phyloP scores from a whole-genome alignment of 2,113 vertebrate genomes.

The Colossoma macropomum region DNA sequence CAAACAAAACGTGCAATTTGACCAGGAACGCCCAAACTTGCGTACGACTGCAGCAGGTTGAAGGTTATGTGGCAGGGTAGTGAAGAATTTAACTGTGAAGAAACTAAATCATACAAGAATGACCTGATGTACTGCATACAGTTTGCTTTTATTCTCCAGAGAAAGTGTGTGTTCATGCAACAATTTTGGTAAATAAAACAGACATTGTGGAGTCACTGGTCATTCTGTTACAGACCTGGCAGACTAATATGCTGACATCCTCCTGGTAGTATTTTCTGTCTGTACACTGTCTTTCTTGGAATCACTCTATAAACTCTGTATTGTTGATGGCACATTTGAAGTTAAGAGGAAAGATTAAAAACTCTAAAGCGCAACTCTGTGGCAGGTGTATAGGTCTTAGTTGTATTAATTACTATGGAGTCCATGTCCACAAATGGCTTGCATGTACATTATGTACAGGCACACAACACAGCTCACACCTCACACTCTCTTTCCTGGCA shows the following conservation, averaged over 20 bases:
- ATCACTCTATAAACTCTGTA: no score
- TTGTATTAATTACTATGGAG: neutral
- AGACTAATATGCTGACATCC: no score
- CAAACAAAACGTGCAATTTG: no score
- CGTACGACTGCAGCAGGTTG: neutral
- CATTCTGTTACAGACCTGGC: no score
- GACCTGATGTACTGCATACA: neutral
- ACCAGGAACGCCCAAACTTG: no score
- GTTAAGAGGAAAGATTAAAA: no score
- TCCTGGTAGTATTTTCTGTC: no score
- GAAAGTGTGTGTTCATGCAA: neutral
- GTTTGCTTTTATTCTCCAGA: neutral
- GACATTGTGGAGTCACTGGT: no score
- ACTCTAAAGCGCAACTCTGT: neutral
- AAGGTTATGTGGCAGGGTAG: neutral
- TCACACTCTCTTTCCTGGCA: neutral
- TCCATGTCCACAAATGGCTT: neutral
- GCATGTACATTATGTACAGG: neutral
- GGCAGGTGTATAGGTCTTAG: neutral
- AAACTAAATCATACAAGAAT: no score
- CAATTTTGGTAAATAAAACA: no score
- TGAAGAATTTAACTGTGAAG: neutral
- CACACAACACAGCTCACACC: neutral
- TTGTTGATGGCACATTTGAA: no score
- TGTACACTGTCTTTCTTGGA: no score